A percentile compares a stretch with the other conserved stretches of the same genome.
phyloP scores from a whole-genome alignment of 2,888 invertebrate genomes.

The Campoletis raptor region DNA sequence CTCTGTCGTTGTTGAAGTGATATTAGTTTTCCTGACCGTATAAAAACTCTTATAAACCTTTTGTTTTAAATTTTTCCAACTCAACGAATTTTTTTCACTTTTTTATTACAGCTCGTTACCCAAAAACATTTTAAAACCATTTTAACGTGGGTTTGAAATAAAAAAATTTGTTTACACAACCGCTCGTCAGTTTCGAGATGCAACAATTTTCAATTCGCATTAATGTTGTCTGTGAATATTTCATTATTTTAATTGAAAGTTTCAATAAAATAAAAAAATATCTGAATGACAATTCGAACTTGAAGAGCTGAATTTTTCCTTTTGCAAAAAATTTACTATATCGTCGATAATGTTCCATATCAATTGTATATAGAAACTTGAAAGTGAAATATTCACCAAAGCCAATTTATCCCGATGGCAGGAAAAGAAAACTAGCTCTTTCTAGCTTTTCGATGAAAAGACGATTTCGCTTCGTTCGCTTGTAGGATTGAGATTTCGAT shows the following conservation, averaged over 20 bases:
- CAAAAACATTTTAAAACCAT: background rate
- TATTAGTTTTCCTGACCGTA: background rate
- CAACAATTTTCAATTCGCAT: background rate
- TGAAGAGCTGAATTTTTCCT: background rate
- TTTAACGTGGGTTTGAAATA: background rate
- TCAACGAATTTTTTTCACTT: background rate
- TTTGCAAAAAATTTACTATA: background rate
- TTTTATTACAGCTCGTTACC: background rate
- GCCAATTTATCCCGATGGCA: constrained; percentile 59
- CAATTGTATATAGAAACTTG: background rate
- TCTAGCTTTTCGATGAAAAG: constrained; percentile 44
- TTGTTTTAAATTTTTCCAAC: background rate
- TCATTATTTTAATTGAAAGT: background rate
- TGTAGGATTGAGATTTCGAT: constrained; percentile 59
- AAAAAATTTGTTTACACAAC: background rate
- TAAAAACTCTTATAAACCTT: background rate
- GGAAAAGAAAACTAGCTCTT: constrained; percentile 64
- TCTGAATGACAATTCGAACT: background rate
- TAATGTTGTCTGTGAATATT: background rate
- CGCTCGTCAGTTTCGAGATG: background rate
- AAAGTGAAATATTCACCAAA: constrained; percentile 49
- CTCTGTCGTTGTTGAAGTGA: background rate
- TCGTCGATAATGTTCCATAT: constrained; percentile 19
- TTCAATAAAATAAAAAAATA: background rate
- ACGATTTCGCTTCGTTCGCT: constrained; percentile 52